phyloP scores from a whole-genome alignment of 2,888 invertebrate genomes.

The Agriotes lineatus region DNA sequence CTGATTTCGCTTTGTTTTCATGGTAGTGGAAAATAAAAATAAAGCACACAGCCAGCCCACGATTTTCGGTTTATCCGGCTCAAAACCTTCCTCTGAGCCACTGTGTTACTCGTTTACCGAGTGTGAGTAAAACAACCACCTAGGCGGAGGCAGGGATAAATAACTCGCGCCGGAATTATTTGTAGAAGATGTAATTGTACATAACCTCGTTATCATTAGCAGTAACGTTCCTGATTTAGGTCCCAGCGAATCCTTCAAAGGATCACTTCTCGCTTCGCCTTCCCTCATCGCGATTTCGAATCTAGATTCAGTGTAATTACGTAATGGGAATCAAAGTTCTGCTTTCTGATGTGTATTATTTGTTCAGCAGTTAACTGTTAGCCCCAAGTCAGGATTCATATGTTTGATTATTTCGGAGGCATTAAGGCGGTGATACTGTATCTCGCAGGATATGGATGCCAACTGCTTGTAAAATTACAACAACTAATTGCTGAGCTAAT shows the following conservation, averaged over 20 bases:
- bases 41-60: too few relatives aligned
- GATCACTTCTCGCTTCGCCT: constrained; percentile 55
- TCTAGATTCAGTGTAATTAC: constrained; percentile 64
- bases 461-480: constrained; percentile 41
- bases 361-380: constrained; percentile 61
- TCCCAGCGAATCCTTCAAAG: constrained; percentile 59
- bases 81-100: too few relatives aligned
- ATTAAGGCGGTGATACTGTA: constrained; percentile 40
- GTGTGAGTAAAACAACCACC: constrained; percentile 29
- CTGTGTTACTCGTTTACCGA: constrained; percentile 1
- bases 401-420: constrained; percentile 45
- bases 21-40: too few relatives aligned
- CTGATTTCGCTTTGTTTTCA: too few relatives aligned
- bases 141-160: constrained; percentile 36
- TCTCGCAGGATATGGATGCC: constrained; percentile 35
- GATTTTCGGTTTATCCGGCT: too few relatives aligned
- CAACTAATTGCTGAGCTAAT: constrained; percentile 33
- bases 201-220: constrained; percentile 67
- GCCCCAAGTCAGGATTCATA: constrained; percentile 44
- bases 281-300: constrained; percentile 56
- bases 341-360: constrained; percentile 63
- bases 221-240: constrained; percentile 62
- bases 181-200: constrained; percentile 64
- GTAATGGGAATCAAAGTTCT: constrained; percentile 67
- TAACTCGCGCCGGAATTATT: constrained; percentile 43